Base-by-base conservation (phyloP, 2,113 vertebrate genomes). In the Callospermophilus lateralis region DNA sequence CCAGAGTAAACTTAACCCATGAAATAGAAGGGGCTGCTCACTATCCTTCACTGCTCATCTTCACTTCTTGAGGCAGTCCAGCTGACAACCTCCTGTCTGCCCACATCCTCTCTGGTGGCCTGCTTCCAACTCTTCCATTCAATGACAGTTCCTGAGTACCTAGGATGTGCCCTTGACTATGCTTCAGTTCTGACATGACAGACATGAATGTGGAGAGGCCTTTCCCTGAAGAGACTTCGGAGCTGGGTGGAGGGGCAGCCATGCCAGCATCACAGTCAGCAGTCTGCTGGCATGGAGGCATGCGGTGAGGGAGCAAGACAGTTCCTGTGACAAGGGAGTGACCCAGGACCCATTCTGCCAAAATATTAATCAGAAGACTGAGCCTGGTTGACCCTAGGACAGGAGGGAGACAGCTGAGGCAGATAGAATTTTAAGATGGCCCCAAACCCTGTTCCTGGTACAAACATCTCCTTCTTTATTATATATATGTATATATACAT, bases 301-400 rank as follows among this genome's bases (percentile, higher is more conserved):
- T 16, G 12, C 5, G 37, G 12, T 12, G 17, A 42, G 9, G 22
- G 63, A 70, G 39, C 72, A 70, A 51, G 22, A 88, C 61, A 9
- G 26, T 24, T 28, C 61, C 61, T 63, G 22, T 28, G 45, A n/a
- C 8, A 15, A 85, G 72, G 19, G 32, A 34, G 5, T 77, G 34
- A 48, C 4, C 34, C 48, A 61, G 51, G 12, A 45, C 42, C 32
- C 37, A 17, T 65, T 65, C 67, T 94, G n/a, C 48, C 42, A 37
- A 84, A 93, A 84, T n/a, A 48, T 39, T 45, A 63, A 90, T 12
- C 58, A 84, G 65, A 94, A 94, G 12, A 42, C 39, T 76, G 51
- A 94, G 24, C 15, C 37, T 13, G 32, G 37, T 7, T 37, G 24
- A 68, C 37, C 86, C 72, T 55, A 55, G 28, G 32, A 32, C 6